Conservation (phyloP, 2,888 invertebrate genomes). For the Hetaerina titia region DNA sequence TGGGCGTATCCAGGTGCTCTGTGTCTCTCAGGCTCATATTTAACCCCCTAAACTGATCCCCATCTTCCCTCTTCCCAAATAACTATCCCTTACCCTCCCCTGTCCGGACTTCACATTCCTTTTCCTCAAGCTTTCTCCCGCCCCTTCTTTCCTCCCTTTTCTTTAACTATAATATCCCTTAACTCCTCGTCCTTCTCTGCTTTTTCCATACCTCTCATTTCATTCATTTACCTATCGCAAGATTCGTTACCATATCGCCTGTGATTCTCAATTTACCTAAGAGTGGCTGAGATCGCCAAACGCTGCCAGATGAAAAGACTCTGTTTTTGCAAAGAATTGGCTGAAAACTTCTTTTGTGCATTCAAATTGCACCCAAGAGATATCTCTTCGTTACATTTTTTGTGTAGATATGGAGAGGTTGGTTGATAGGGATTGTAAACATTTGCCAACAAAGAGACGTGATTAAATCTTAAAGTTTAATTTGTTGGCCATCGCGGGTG, state of each 20-base stretch:
- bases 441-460: no score
- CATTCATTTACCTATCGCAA: neutral
- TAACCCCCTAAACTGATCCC: neutral
- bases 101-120: neutral
- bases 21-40: neutral
- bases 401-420: no score
- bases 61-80: neutral
- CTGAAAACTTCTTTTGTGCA: no score
- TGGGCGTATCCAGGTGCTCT: slow-evolving; percentile 58
- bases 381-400: no score
- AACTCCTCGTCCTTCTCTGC: neutral
- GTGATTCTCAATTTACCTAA: neutral
- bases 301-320: no score
- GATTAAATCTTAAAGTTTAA: no score
- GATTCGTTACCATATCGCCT: neutral
- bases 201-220: neutral
- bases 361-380: no score
- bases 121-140: neutral
- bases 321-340: no score
- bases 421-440: no score
- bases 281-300: neutral
- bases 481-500: no score
- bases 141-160: neutral
- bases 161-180: neutral
- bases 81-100: neutral